Evolutionary conservation across 2,113 vertebrate species (phyloP).

Genomic region (Chroicocephalus ridibundus): DNA sequence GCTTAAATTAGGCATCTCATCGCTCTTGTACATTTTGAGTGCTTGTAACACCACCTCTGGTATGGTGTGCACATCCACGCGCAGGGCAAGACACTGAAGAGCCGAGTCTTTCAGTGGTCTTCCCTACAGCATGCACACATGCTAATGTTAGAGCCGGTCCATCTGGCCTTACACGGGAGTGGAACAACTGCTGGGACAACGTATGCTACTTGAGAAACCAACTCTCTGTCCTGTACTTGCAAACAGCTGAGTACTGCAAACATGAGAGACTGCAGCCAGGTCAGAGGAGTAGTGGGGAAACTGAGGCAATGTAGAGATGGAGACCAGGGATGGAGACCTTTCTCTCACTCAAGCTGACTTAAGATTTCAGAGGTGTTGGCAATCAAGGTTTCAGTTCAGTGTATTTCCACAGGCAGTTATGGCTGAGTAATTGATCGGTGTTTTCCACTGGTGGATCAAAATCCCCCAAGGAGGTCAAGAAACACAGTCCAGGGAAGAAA

Average conservation of each 20-base stretch:
- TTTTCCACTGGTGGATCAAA: not conserved
- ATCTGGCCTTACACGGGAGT: not conserved
- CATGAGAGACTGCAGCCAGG: not conserved
- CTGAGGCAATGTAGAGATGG: not conserved
- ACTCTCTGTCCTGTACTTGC: not conserved
- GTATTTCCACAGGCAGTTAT: not conserved
- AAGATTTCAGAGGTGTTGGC: not conserved
- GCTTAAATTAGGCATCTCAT: not conserved
- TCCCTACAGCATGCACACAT: not conserved
- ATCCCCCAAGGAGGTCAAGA: not conserved
- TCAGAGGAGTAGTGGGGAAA: not conserved
- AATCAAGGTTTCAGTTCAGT: not conserved
- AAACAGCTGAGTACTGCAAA: not conserved
- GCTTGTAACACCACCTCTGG: not conserved
- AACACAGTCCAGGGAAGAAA: not conserved
- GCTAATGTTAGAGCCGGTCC: fast-evolving
- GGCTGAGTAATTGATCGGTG: not conserved
- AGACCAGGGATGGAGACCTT: not conserved
- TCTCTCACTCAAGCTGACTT: not conserved
- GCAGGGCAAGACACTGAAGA: not conserved
- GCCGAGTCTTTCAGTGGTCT: not conserved
- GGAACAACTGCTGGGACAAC: not conserved
- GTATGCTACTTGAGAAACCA: not conserved
- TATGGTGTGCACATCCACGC: not conserved
- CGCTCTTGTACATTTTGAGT: not conserved